These are phyloP conservation scores for Volucella bombylans DNA, from an alignment of 2,888 invertebrate species.

Conservation along the genomic window DNA sequence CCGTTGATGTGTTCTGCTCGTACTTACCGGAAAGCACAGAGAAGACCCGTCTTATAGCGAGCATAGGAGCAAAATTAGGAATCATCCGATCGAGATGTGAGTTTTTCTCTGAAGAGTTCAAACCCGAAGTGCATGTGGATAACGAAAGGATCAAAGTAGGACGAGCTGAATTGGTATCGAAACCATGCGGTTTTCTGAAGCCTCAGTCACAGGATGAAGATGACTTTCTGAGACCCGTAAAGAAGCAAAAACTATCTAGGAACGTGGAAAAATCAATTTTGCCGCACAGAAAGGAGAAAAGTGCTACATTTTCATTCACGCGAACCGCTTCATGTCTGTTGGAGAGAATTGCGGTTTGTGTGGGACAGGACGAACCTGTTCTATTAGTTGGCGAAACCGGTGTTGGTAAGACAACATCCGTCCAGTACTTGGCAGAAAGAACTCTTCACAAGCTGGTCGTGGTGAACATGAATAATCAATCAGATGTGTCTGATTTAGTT, in stretches of 20 bases:
- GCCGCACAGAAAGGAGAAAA: constrained; percentile 79
- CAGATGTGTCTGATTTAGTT: constrained; percentile 96
- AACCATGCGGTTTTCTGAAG: constrained; percentile 54
- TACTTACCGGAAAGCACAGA: constrained; percentile 87
- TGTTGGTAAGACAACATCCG: constrained; percentile 97
- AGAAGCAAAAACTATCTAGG: constrained; percentile 78
- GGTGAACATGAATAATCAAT: constrained; percentile 99
- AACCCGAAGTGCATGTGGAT: constrained; percentile 88
- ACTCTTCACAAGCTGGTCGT: constrained; percentile 93
- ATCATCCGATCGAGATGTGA: constrained; percentile 91
- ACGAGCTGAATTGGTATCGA: constrained; percentile 84
- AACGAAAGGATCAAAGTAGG: constrained; percentile 86
- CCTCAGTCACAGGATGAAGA: constrained; percentile 50
- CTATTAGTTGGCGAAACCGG: constrained; percentile 99
- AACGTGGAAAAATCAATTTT: constrained; percentile 72
- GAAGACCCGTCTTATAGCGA: constrained; percentile 87
- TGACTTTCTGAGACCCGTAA: constrained; percentile 67
- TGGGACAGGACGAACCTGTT: constrained; percentile 93
- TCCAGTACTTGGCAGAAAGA: constrained; percentile 94
- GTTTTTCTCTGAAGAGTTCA: constrained; percentile 90
- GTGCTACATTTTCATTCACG: constrained; percentile 90
- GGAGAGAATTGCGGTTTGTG: constrained; percentile 93
- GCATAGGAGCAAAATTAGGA: constrained; percentile 91
- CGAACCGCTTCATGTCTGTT: constrained; percentile 90
- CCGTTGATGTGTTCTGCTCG: constrained; percentile 94